Evolutionary conservation across 2,888 invertebrate species (phyloP), one percentile per base, ranked within the genome.

Genomic region (Cantharis nigra): DNA sequence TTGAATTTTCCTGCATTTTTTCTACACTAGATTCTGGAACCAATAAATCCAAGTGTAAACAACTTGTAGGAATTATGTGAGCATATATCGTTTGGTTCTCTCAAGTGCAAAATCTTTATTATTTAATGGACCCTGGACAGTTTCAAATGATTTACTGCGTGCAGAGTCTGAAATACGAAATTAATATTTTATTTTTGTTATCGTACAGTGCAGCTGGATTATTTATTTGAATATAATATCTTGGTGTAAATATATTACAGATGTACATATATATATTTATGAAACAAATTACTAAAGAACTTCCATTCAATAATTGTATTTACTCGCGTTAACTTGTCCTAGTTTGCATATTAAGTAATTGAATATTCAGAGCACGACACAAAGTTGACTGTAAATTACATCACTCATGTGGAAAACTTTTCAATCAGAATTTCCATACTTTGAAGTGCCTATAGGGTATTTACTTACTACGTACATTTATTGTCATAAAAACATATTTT

Each of bases 361-460:
- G 33, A 72, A 72, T 72, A 72, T 72, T 72, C 72, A 65, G 65
- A 18, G 72, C 72, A 72, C 72, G 72, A 72, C 63, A 71, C 72
- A 64, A 67, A 72, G 65, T 67, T 28, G 64, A 71, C 71, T 71
- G 64, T 64, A 72, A 72, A 65, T 72, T 72, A 65, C 28, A 14
- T 72, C 65, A 20, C 23, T 67, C 72, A 67, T 72, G 72, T 67
- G 49, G 72, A 72, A 72, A 72, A 65, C 62, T 28, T 67, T 72
- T 72, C 72, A 72, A 72, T 72, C 62, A 49, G 64, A 30, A 18
- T 62, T 72, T 30, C 72, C 67, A 72, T 72, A 67, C 16, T 18
- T 49, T 49, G 49, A 49, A 49, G 49, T 49, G 20, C 65, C 23
- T 65, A 64, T 11, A 20, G 13, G 13, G 18, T 65, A 65, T 13